phyloP scores from a whole-genome alignment of 1,140 invertebrate genomes.

The Anoplophora glabripennis region DNA sequence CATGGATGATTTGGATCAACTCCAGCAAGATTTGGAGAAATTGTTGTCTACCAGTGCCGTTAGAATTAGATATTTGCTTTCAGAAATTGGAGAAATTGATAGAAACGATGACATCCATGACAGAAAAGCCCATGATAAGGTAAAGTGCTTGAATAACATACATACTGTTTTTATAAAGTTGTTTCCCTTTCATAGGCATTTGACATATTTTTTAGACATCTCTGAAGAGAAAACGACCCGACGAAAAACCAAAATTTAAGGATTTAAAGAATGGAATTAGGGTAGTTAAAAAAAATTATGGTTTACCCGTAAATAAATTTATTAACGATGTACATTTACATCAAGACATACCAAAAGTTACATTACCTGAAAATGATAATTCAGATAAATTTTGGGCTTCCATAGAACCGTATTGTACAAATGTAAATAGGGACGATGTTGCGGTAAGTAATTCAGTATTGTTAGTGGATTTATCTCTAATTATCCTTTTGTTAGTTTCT shows the following conservation, averaged over 20 bases:
- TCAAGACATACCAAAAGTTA: slow-evolving; percentile 62
- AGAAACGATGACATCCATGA: slow-evolving; percentile 67
- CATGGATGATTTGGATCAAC: slow-evolving; percentile 72
- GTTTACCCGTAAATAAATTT: slow-evolving; percentile 45
- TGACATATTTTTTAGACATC: slow-evolving; percentile 32
- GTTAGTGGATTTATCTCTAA: slow-evolving; percentile 1
- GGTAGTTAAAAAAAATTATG: slow-evolving; percentile 45
- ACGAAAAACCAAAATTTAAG: slow-evolving; percentile 54
- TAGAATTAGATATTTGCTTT: slow-evolving; percentile 69
- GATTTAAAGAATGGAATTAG: slow-evolving; percentile 50
- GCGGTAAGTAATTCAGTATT: slow-evolving; percentile 50
- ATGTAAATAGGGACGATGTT: slow-evolving; percentile 83
- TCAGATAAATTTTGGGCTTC: slow-evolving; percentile 95
- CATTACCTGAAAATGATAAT: slow-evolving; percentile 83
- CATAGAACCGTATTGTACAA: slow-evolving; percentile 88
- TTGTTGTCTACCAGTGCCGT: slow-evolving; percentile 78
- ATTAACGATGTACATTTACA: slow-evolving; percentile 59
- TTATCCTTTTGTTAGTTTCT: slow-evolving; percentile 54
- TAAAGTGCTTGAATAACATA: slow-evolving; percentile 6
- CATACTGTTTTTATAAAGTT: neutral
- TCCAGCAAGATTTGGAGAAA: slow-evolving; percentile 86
- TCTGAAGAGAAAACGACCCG: slow-evolving; percentile 43
- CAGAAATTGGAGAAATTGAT: slow-evolving; percentile 70
- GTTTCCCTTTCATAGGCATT: neutral
- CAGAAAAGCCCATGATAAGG: slow-evolving; percentile 54